Evolutionary conservation across 2,113 vertebrate species (phyloP).

Genomic region (Sclerurus mexicanus): DNA sequence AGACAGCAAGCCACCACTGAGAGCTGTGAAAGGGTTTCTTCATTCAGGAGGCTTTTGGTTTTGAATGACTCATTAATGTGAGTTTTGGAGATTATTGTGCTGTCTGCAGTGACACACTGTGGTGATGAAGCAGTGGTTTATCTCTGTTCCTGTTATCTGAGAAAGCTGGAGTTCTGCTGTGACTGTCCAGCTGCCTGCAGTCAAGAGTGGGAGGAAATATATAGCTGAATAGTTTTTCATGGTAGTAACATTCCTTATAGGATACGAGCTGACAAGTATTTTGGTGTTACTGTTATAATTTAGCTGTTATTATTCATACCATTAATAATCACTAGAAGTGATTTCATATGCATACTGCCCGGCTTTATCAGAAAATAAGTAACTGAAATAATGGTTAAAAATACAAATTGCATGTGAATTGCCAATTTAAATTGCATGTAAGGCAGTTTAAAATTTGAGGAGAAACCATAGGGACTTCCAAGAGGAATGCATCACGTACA

Average conservation of each 20-base stretch:
- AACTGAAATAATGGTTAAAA: neutral
- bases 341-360: neutral
- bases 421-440: neutral
- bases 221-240: neutral
- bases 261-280: neutral
- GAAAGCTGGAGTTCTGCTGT: neutral
- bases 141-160: neutral
- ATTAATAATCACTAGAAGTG: neutral
- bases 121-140: neutral
- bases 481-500: neutral
- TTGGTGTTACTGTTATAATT: neutral
- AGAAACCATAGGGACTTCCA: neutral
- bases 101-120: constrained; percentile 64
- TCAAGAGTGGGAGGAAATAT: neutral
- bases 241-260: neutral
- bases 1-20: neutral
- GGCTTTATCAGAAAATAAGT: neutral
- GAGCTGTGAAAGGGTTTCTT: neutral
- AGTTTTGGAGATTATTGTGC: neutral
- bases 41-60: neutral
- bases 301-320: neutral
- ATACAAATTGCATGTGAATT: neutral
- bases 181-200: neutral
- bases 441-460: neutral
- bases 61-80: neutral